phyloP scores from a whole-genome alignment of 1,140 invertebrate species.

The Euschistus heros region DNA sequence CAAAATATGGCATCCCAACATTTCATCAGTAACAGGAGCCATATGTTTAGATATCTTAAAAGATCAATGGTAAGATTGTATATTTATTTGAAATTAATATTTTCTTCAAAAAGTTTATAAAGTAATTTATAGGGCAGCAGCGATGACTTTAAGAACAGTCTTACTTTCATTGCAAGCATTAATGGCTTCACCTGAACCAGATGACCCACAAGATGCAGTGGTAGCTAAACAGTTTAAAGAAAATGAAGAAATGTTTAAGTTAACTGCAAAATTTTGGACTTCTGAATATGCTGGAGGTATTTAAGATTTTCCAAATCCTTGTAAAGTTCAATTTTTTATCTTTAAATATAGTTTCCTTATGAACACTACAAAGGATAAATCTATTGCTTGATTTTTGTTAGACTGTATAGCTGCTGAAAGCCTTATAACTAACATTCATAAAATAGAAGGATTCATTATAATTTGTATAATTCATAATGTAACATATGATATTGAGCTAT shows the following conservation, averaged over 20 bases:
- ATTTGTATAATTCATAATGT: too few relatives aligned
- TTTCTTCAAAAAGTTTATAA: background rate
- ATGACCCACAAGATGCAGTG: constrained; percentile 95
- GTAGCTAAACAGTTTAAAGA: constrained; percentile 94
- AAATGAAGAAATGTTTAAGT: constrained; percentile 68
- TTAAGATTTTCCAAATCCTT: constrained; percentile 13
- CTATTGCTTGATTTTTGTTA: too few relatives aligned
- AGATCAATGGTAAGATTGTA: constrained; percentile 76
- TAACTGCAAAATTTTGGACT: constrained; percentile 92
- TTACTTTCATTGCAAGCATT: constrained; percentile 86
- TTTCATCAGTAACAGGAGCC: constrained; percentile 95
- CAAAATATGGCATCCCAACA: constrained; percentile 99
- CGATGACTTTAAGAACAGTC: constrained; percentile 94
- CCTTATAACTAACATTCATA: too few relatives aligned
- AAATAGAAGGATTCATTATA: too few relatives aligned
- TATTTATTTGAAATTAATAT: background rate
- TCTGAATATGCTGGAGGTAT: constrained; percentile 80
- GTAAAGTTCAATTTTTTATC: background rate
- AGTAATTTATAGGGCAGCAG: constrained; percentile 69
- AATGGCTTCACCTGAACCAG: constrained; percentile 84
- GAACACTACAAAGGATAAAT: too few relatives aligned
- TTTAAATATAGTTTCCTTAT: background rate
- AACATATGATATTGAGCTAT: too few relatives aligned
- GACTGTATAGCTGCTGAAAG: too few relatives aligned
- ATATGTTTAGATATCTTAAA: constrained; percentile 99